Percentiles rank a stretch among this genome's conserved stretches.
These are phyloP conservation scores for Chaetophractus vellerosus DNA, from an alignment of 2,797 vertebrate genomes.

Conservation along the genomic window DNA sequence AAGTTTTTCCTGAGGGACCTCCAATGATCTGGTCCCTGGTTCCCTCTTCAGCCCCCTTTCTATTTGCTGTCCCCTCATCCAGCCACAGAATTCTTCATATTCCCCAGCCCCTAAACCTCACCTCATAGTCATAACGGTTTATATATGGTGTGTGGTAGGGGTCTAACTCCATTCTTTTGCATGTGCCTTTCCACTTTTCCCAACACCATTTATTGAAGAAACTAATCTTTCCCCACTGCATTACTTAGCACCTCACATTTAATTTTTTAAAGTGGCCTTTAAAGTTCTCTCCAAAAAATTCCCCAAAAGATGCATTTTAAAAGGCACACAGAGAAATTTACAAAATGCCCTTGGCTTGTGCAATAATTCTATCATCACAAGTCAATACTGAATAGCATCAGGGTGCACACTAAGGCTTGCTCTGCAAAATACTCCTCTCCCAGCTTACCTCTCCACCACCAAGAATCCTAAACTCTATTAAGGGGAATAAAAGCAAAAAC, in stretches of 20 bases:
- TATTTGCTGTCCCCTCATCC: fast-evolving
- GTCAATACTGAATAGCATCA: background rate
- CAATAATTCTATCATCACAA: background rate
- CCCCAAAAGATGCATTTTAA: background rate
- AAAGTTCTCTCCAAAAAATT: background rate
- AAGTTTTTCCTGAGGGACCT: background rate
- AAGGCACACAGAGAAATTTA: background rate
- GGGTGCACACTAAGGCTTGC: background rate
- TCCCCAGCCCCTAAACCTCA: background rate
- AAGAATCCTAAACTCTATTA: background rate
- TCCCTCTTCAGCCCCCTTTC: background rate
- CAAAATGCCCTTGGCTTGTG: background rate
- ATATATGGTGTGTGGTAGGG: too few species aligned
- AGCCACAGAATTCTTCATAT: background rate
- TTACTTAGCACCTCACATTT: too few species aligned
- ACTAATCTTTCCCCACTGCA: too few species aligned
- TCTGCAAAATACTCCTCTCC: background rate
- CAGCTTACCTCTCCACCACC: too few species aligned
- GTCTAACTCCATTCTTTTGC: too few species aligned
- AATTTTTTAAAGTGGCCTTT: constrained; percentile 19
- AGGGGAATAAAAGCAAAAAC: background rate
- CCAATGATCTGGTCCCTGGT: background rate
- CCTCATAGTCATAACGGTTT: too few species aligned
- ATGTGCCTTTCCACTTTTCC: too few species aligned
- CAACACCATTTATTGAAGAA: too few species aligned